Conservation (phyloP, 2,113 vertebrate genomes). For the Noturus placidus region DNA sequence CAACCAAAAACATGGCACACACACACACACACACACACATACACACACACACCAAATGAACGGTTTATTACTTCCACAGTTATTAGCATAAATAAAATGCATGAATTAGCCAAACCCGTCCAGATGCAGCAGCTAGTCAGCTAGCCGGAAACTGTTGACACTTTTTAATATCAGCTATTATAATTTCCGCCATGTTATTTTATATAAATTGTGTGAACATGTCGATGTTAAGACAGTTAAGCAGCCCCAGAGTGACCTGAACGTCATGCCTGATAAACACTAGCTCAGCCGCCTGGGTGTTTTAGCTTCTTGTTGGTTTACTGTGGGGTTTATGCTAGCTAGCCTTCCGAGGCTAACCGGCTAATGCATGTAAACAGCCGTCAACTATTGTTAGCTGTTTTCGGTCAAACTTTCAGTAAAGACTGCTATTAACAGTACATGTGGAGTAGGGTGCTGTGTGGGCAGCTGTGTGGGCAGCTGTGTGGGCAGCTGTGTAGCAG, state of each 20-base stretch:
- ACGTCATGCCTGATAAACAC: too few relatives aligned
- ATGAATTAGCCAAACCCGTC: neutral
- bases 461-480: too few relatives aligned
- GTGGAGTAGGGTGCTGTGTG: neutral
- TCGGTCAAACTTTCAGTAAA: neutral
- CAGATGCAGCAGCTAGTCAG: neutral
- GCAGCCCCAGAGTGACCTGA: neutral
- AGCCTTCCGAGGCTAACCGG: neutral
- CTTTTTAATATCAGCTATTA: neutral
- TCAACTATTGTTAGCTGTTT: neutral
- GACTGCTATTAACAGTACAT: neutral
- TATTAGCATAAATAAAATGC: neutral
- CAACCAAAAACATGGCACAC: too few relatives aligned
- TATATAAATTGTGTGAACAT: too few relatives aligned
- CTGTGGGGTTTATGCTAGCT: conserved; percentile 13
- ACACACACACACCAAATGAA: neutral
- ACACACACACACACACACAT: too few relatives aligned
- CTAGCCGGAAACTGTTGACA: neutral
- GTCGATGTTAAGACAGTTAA: neutral
- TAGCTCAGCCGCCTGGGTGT: neutral
- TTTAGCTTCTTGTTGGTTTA: neutral
- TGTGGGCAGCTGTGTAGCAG: too few relatives aligned
- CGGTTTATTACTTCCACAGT: neutral
- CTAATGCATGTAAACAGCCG: neutral
- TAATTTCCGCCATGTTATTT: neutral